Conservation (phyloP, 1,140 invertebrate species). For the Drosophila pseudoobscura region DNA sequence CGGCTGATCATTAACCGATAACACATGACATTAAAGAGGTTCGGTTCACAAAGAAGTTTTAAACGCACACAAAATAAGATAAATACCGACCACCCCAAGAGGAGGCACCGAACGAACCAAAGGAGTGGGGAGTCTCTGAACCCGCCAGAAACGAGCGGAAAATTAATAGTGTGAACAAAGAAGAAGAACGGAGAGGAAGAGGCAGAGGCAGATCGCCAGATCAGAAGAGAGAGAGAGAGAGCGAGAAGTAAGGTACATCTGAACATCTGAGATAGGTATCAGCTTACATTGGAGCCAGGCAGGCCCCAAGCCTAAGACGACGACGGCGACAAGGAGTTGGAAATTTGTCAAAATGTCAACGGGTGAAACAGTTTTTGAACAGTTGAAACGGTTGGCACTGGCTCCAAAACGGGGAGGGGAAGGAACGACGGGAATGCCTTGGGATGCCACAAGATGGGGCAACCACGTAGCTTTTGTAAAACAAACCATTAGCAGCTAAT, state of each 20-base stretch:
- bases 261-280: conserved; percentile 74
- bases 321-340: conserved; percentile 53
- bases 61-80: conserved; percentile 78
- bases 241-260: conserved; percentile 41
- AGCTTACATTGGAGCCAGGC: conserved; percentile 63
- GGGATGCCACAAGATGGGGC: conserved; percentile 8
- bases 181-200: conserved; percentile 29
- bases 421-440: conserved; percentile 3
- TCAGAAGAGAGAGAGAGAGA: conserved; percentile 1
- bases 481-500: conserved; percentile 83
- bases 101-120: conserved; percentile 1
- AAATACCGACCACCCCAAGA: conserved; percentile 80
- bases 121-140: too few relatives aligned
- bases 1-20: conserved; percentile 82
- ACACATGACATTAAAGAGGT: conserved; percentile 82
- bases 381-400: conserved; percentile 15
- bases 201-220: neutral
- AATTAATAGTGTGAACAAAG: conserved; percentile 82
- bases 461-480: conserved; percentile 81
- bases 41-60: conserved; percentile 58
- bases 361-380: conserved; percentile 78
- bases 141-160: conserved; percentile 68
- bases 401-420: neutral
- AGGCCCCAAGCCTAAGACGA: neutral
- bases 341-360: conserved; percentile 83